phyloP scores from a whole-genome alignment of 2,888 invertebrate genomes.

The Catocala sponsa region DNA sequence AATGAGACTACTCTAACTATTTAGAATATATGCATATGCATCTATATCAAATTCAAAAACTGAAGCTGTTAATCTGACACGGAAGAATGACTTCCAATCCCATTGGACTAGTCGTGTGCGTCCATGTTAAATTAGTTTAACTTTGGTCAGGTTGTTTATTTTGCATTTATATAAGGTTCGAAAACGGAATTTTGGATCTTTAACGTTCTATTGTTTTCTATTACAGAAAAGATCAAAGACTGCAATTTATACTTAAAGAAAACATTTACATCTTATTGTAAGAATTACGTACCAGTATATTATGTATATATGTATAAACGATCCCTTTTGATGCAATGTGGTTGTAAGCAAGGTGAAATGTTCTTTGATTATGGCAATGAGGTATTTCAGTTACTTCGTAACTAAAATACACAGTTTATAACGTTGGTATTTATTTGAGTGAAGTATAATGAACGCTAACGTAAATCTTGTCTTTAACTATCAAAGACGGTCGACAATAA shows the following conservation, averaged over 20 bases:
- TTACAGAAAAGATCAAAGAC: constrained; percentile 16
- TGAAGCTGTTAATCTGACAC: constrained; percentile 61
- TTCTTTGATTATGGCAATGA: constrained; percentile 7
- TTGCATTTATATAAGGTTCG: constrained; percentile 49
- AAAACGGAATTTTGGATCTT: constrained; percentile 33
- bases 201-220: constrained; percentile 29
- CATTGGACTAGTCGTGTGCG: constrained; percentile 54
- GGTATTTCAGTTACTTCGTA: not conserved
- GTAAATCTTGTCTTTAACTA: constrained; percentile 27
- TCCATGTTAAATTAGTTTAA: constrained; percentile 68
- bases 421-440: constrained; percentile 10
- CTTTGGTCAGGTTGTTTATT: constrained; percentile 56
- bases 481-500: constrained; percentile 38
- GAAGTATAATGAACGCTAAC: constrained; percentile 15
- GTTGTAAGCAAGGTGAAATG: constrained; percentile 1
- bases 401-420: no score
- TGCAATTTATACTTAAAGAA: constrained; percentile 22
- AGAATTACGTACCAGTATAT: not conserved
- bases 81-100: constrained; percentile 57
- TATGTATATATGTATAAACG: no score
- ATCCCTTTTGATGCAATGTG: no score
- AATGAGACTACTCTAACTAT: not conserved
- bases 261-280: constrained; percentile 9
- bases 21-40: not conserved
- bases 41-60: constrained; percentile 21